Evolutionary conservation across 2,888 invertebrate genomes (phyloP), one percentile per base, ranked within the genome.

Genomic region (Iselma pallidipennis): DNA sequence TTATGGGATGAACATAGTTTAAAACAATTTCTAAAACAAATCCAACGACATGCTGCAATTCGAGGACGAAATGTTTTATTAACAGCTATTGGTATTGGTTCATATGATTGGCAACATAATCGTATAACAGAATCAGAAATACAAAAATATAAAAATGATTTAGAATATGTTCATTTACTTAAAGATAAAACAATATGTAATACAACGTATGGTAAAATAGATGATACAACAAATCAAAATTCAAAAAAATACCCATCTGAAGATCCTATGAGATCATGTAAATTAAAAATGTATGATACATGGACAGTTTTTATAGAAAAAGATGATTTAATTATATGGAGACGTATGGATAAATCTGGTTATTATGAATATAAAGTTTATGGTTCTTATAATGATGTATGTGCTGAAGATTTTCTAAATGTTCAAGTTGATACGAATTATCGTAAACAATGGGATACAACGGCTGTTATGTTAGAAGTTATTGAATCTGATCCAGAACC

Each of bases 301-400:
- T 93, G 93, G 95, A 83, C 85, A 55, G 91, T 92, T 0, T 95
- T 91, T 75, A 87, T 94, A 71, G 91, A 92, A 75, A 87, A 91
- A 12, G 85, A 90, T 55, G 91, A 93, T 74, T 88, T 94, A 75
- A 83, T 92, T 12, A 89, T 95, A 33, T 95, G 95, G 95, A 84
- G 91, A 61, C 88, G 88, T 69, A 87, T 89, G 74, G 80, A 89
- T 70, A 84, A 86, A 49, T 83, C 85, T 0, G 91, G 92, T 1
- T 82, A 91, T 31, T 94, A 87, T 75, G 89, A 92, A 14, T 95
- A 95, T 76, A 95, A 94, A 87, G 92, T 95, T 0, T 94, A 92
- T 81, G 95, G 93, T 0, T 86, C 88, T 1, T 95, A 93, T 75
- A 82, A 87, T 54, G 94, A 95, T 72, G 89, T 95, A 1, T 83